Percentiles rank a stretch among this genome's conserved stretches.
These are phyloP conservation scores for Argopecten irradians DNA, from an alignment of 1,140 invertebrate species.

Conservation along the genomic window DNA sequence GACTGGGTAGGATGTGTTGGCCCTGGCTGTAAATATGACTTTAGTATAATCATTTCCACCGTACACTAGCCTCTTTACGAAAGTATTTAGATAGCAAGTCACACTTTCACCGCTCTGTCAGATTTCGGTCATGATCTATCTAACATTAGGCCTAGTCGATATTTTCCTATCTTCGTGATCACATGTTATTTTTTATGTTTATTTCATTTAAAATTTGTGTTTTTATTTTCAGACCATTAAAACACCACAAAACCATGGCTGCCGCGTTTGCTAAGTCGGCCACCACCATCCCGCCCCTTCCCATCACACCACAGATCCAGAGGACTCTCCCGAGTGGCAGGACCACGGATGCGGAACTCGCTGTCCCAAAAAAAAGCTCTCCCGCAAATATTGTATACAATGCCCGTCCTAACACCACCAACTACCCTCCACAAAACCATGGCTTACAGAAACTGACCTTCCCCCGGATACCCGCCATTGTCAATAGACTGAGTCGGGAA, in stretches of 20 bases:
- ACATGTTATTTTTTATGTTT: no score
- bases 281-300: neutral
- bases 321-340: neutral
- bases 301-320: neutral
- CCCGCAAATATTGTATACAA: neutral
- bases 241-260: neutral
- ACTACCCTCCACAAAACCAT: slow-evolving; percentile 19
- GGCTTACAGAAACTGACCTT: slow-evolving; percentile 38
- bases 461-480: slow-evolving; percentile 35
- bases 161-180: no score
- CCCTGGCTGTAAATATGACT: no score
- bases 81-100: no score
- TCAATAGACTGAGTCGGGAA: slow-evolving; percentile 31
- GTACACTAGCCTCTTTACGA: no score
- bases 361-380: no score
- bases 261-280: neutral
- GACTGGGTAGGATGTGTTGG: no score
- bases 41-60: no score
- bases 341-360: neutral
- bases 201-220: no score
- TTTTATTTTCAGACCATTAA: neutral
- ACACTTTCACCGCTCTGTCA: no score
- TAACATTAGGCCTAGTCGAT: no score
- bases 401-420: slow-evolving; percentile 33
- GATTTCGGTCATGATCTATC: no score